These are phyloP conservation scores for Notamacropus eugenii DNA, from an alignment of 2,797 vertebrate genomes.

Conservation along the genomic window DNA sequence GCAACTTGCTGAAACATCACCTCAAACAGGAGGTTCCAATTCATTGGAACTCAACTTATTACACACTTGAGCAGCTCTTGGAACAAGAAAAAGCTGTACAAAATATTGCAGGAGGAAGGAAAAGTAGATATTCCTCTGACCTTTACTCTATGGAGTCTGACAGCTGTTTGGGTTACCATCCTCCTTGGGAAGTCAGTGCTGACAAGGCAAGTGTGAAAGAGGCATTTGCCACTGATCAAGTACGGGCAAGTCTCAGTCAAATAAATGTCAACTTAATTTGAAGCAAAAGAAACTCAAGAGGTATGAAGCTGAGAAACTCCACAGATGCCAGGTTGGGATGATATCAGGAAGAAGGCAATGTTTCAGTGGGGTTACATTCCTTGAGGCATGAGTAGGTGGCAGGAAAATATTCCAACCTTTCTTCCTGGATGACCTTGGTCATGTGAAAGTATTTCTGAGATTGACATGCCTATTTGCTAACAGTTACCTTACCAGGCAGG, in stretches of 20 bases:
- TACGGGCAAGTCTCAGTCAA: constrained; percentile 20
- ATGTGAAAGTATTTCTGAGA: not conserved
- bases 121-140: constrained; percentile 56
- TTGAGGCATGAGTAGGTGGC: not conserved
- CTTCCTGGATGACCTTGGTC: not conserved
- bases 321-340: not conserved
- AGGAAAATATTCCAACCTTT: not conserved
- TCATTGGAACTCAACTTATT: constrained; percentile 68
- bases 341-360: not conserved
- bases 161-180: constrained; percentile 42
- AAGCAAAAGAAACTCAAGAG: constrained; percentile 48
- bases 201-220: constrained; percentile 6
- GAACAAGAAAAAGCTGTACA: constrained; percentile 71
- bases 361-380: not conserved
- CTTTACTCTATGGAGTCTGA: constrained; percentile 10
- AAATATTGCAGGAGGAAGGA: constrained; percentile 59
- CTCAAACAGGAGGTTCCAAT: constrained; percentile 69
- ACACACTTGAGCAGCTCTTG: constrained; percentile 64
- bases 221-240: not conserved
- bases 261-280: constrained; percentile 54
- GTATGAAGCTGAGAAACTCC: constrained; percentile 4
- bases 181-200: constrained; percentile 47
- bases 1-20: constrained; percentile 74
- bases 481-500: not conserved
- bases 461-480: not conserved